Conservation (phyloP, 2,797 vertebrate genomes). For the Tadarida brasiliensis region DNA sequence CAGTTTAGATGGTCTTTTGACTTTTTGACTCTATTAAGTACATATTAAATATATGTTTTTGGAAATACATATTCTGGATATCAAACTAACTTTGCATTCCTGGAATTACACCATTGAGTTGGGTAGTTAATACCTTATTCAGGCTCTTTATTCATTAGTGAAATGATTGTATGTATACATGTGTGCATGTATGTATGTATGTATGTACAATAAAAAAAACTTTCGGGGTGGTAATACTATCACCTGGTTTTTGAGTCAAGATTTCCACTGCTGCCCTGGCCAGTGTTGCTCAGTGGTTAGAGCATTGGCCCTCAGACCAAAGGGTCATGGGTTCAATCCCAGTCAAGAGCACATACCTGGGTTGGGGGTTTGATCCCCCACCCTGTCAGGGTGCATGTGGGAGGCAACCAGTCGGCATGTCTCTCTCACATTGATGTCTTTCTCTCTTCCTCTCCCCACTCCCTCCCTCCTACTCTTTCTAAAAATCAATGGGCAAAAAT, state of each 20-base stretch:
- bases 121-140: slow-evolving; percentile 24
- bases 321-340: too few relatives aligned
- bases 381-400: too few relatives aligned
- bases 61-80: not conserved
- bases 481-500: too few relatives aligned
- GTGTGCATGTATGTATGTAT: not conserved
- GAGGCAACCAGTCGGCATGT: too few relatives aligned
- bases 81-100: not conserved
- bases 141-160: not conserved
- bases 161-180: not conserved
- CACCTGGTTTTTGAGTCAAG: not conserved
- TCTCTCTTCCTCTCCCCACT: too few relatives aligned
- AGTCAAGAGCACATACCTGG: too few relatives aligned
- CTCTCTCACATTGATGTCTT: too few relatives aligned
- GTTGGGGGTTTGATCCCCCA: too few relatives aligned
- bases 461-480: too few relatives aligned
- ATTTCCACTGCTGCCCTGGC: not conserved
- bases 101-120: not conserved
- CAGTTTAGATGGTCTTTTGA: slow-evolving; percentile 15
- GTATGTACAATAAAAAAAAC: not conserved
- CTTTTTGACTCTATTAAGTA: slow-evolving; percentile 12
- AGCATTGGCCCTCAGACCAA: too few relatives aligned
- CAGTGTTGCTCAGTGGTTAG: too few relatives aligned
- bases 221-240: not conserved
- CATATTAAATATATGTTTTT: slow-evolving; percentile 30